Evolutionary conservation across 2,797 vertebrate species (phyloP).

Genomic region (Pelochelys cantorii): DNA sequence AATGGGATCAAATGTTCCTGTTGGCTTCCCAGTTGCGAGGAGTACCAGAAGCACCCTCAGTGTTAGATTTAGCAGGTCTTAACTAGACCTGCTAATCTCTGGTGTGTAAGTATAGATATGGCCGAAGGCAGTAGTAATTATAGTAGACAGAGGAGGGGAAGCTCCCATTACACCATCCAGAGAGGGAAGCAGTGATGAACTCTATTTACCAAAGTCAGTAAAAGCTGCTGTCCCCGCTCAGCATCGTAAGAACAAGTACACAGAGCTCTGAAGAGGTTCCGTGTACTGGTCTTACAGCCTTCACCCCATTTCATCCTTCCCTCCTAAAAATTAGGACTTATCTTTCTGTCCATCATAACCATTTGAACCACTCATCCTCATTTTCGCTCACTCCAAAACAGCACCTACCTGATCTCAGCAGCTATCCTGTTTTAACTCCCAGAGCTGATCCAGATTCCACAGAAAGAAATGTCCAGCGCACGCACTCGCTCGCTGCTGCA

Average conservation of each 20-base stretch:
- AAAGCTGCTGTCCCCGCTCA: not conserved
- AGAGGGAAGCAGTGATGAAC: not conserved
- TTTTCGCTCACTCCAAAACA: not conserved
- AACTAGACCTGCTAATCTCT: too few relatives aligned
- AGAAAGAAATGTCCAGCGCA: not conserved
- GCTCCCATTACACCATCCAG: not conserved
- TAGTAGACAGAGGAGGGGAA: not conserved
- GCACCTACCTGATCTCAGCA: not conserved
- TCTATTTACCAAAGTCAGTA: not conserved
- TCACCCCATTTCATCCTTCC: too few relatives aligned
- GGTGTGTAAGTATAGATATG: too few relatives aligned
- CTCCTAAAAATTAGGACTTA: not conserved
- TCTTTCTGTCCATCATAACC: not conserved
- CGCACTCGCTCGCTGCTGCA: fast-evolving
- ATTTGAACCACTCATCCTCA: not conserved
- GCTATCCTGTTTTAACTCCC: not conserved
- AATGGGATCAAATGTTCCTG: too few relatives aligned
- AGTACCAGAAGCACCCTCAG: too few relatives aligned
- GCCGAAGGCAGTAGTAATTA: too few relatives aligned
- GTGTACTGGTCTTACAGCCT: not conserved
- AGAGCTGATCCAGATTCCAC: not conserved
- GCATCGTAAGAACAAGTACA: not conserved
- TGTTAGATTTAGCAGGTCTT: too few relatives aligned
- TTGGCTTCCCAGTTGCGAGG: too few relatives aligned
- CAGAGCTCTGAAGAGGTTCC: too few relatives aligned